These are phyloP conservation scores for Choristoneura rosaceana DNA, from an alignment of 2,888 invertebrate genomes.

Conservation along the genomic window DNA sequence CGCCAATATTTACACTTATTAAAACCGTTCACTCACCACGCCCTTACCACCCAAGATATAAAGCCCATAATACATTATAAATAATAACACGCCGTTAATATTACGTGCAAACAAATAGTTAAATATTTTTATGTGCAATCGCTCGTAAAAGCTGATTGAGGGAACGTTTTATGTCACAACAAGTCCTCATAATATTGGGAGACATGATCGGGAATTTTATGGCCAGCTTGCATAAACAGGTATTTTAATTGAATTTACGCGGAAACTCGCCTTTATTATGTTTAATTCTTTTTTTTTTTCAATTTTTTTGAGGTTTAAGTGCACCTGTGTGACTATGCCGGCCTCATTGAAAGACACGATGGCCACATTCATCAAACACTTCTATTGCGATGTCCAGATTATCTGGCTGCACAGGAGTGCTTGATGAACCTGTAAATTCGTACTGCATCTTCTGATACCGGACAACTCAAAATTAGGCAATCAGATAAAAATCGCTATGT, in stretches of 20 bases:
- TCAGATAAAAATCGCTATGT: no score
- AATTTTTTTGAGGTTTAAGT: no score
- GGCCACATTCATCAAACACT: no score
- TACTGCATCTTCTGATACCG: no score
- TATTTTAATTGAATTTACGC: slow-evolving; percentile 20
- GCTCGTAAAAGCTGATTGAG: slow-evolving; percentile 83
- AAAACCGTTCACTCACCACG: slow-evolving; percentile 51
- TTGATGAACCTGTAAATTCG: no score
- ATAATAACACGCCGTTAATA: slow-evolving; percentile 71
- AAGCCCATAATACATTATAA: slow-evolving; percentile 47
- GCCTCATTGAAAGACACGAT: no score
- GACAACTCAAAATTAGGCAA: no score
- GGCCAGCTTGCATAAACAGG: slow-evolving; percentile 19
- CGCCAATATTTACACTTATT: slow-evolving; percentile 70
- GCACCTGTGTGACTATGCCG: no score
- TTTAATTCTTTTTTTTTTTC: no score
- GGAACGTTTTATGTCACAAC: slow-evolving; percentile 68
- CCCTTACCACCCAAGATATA: slow-evolving; percentile 46
- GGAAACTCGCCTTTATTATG: no score
- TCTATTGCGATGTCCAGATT: no score
- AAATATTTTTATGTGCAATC: slow-evolving; percentile 82
- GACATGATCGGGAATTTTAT: slow-evolving; percentile 27
- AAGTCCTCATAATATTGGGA: slow-evolving; percentile 49
- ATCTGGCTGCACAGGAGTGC: no score
- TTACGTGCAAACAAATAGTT: slow-evolving; percentile 81